Conservation (phyloP, 2,888 invertebrate species). For the Eupithecia abbreviata region DNA sequence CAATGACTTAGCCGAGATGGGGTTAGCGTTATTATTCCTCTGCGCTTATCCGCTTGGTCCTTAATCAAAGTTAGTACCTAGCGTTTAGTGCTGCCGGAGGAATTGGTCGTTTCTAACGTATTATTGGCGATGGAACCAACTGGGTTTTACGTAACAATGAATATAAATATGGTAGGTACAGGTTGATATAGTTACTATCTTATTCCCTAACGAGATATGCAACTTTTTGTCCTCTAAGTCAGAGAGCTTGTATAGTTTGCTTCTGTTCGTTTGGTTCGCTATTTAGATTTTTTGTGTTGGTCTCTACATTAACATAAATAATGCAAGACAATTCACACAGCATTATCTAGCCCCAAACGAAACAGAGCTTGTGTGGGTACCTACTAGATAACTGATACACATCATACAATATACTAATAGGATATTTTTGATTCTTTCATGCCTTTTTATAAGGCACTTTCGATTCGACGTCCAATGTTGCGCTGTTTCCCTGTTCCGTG, state of each 20-base stretch:
- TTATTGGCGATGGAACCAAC: slow-evolving; percentile 49
- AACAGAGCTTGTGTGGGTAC: no score
- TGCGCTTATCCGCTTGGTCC: slow-evolving; percentile 68
- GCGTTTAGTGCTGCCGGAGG: slow-evolving; percentile 60
- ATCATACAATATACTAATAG: no score
- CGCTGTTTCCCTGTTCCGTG: not conserved
- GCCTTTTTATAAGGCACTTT: not conserved
- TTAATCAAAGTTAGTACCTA: slow-evolving; percentile 79
- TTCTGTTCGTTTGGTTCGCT: not conserved
- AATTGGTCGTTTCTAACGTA: slow-evolving; percentile 57
- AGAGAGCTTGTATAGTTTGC: not conserved
- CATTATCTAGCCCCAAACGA: no score
- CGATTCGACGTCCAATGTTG: not conserved
- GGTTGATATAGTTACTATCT: not conserved
- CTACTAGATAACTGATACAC: no score
- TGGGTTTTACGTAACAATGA: slow-evolving; percentile 32
- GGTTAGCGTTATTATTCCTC: slow-evolving; percentile 79
- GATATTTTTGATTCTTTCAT: not conserved
- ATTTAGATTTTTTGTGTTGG: not conserved
- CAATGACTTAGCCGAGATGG: slow-evolving; percentile 72
- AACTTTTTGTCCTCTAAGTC: not conserved
- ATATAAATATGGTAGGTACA: not conserved
- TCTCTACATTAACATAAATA: not conserved
- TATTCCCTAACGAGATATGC: not conserved
- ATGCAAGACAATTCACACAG: no score